A percentile compares a stretch with the other conserved stretches of the same genome.
phyloP scores from a whole-genome alignment of 2,888 invertebrate species.

The Apamea monoglypha region DNA sequence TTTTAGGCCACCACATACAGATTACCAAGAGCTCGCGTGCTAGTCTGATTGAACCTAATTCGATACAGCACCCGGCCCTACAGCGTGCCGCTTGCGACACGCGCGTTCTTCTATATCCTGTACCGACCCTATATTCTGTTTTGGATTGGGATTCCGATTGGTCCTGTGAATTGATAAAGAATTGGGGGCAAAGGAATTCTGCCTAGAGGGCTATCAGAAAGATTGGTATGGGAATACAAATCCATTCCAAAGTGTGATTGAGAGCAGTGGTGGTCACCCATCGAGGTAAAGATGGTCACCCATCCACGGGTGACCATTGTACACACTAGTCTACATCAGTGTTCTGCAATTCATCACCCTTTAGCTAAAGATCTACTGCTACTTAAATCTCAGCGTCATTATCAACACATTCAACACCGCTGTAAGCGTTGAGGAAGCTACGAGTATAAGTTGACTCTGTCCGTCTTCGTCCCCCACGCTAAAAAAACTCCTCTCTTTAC shows the following conservation, averaged over 20 bases:
- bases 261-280: too few species aligned
- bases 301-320: too few species aligned
- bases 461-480: constrained; percentile 35
- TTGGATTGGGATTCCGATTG: neutral
- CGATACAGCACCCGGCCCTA: constrained; percentile 68
- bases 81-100: constrained; percentile 53
- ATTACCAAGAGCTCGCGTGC: constrained; percentile 73
- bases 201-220: neutral
- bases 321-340: neutral
- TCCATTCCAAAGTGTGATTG: neutral
- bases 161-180: constrained; percentile 5
- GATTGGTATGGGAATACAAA: neutral
- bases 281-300: too few species aligned
- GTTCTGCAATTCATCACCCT: neutral
- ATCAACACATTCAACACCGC: neutral
- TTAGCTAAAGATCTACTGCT: neutral
- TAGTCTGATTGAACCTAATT: constrained; percentile 73
- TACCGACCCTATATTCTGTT: constrained; percentile 30
- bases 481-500: constrained; percentile 40
- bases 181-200: neutral
- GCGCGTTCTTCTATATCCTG: constrained; percentile 62
- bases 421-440: neutral
- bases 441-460: constrained; percentile 3
- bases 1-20: constrained; percentile 56
- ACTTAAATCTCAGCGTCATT: neutral